Evolutionary conservation across 2,113 vertebrate species (phyloP).

Genomic region (Semnornis frantzii): DNA sequence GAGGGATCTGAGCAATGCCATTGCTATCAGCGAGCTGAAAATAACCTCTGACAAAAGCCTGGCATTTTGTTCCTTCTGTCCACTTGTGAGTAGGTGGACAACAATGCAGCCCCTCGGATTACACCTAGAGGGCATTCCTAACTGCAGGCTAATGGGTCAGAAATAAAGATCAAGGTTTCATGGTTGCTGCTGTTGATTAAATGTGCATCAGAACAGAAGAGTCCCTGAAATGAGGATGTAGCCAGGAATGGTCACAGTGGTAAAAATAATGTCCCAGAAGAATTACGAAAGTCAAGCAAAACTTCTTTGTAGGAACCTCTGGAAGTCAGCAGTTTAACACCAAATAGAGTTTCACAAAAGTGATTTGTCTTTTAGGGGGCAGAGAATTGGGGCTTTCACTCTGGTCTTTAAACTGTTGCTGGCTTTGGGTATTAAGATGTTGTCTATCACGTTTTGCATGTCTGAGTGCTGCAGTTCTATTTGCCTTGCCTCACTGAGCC

Average conservation of each 20-base stretch:
- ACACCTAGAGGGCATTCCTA: constrained; percentile 19
- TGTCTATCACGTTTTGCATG: neutral
- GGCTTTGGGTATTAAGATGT: neutral
- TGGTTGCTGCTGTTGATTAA: neutral
- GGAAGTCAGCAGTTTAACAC: neutral
- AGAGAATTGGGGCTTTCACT: neutral
- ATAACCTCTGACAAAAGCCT: constrained; percentile 81
- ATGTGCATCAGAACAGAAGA: neutral
- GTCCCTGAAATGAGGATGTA: neutral
- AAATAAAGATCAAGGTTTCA: neutral
- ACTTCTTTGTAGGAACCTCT: neutral
- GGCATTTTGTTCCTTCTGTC: constrained; percentile 52
- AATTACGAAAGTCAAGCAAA: neutral
- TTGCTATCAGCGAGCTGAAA: constrained; percentile 78
- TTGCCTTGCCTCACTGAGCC: neutral
- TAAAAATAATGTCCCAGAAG: neutral
- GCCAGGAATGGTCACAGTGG: neutral
- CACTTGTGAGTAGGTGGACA: constrained; percentile 71
- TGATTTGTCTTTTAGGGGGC: neutral
- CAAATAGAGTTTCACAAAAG: neutral
- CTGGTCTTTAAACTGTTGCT: neutral
- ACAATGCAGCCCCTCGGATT: constrained; percentile 66
- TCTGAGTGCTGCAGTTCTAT: neutral
- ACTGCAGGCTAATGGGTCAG: neutral
- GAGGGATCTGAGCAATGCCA: constrained; percentile 72